These are phyloP conservation scores for Trilocha varians DNA, from an alignment of 2,888 invertebrate genomes.

Conservation along the genomic window DNA sequence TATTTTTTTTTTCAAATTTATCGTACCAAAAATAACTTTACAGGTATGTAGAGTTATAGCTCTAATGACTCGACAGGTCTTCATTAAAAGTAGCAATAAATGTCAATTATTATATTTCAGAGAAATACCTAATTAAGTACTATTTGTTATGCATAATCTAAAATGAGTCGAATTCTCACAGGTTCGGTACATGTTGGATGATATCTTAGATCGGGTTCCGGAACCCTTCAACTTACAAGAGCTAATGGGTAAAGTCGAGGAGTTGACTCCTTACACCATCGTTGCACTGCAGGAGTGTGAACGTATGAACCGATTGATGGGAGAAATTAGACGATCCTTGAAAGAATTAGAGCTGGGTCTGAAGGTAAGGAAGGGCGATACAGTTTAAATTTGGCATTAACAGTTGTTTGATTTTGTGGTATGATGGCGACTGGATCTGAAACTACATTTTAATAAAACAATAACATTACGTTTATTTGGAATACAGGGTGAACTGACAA, in stretches of 20 bases:
- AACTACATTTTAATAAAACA: neutral
- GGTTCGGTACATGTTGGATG: conserved; percentile 85
- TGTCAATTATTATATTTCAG: no score
- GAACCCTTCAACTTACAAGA: conserved; percentile 91
- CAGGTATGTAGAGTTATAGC: no score
- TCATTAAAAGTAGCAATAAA: no score
- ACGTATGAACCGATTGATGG: conserved; percentile 91
- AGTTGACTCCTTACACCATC: conserved; percentile 91
- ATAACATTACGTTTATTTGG: neutral
- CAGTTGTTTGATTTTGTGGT: no score
- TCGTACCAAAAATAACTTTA: no score
- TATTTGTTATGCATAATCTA: neutral
- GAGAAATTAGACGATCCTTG: conserved; percentile 85
- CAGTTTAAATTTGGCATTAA: no score
- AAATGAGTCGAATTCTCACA: conserved; percentile 24
- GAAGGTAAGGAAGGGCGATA: conserved; percentile 71
- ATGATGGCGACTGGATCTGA: no score
- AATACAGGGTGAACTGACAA: conserved; percentile 89
- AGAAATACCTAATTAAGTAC: no score
- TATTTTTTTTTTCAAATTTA: no score
- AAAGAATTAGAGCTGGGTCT: conserved; percentile 90
- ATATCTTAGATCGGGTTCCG: conserved; percentile 89
- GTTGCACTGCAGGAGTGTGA: conserved; percentile 96
- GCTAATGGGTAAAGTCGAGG: conserved; percentile 89
- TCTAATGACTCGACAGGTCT: no score